Evolutionary conservation across 2,888 invertebrate species (phyloP).

Genomic region (Blastobasis lacticolella): DNA sequence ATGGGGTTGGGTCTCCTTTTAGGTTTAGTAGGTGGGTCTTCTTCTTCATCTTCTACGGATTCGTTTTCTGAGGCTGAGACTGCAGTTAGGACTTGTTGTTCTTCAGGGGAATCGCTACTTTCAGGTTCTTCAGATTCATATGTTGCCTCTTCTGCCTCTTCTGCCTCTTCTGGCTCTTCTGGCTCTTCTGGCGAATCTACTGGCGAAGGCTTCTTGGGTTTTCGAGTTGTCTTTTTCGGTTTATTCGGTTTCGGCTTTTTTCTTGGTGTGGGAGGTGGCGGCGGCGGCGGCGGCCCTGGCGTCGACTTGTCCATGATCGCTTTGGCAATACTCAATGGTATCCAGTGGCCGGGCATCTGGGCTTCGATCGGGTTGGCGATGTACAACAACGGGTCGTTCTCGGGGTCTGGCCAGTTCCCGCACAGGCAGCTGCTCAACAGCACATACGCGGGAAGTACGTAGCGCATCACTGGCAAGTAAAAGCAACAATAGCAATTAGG

Average conservation of each 20-base stretch:
- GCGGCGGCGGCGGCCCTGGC: not conserved
- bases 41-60: too few relatives aligned
- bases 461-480: too few relatives aligned
- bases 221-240: not conserved
- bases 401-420: slow-evolving; percentile 17
- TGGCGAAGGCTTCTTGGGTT: not conserved
- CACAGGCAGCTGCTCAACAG: too few relatives aligned
- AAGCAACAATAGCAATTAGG: too few relatives aligned
- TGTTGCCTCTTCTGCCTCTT: not conserved
- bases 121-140: not conserved
- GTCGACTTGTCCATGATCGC: not conserved
- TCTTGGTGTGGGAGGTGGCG: not conserved
- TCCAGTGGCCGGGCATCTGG: slow-evolving; percentile 42
- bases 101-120: too few relatives aligned
- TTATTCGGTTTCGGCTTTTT: not conserved
- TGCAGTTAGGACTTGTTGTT: too few relatives aligned
- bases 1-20: not conserved
- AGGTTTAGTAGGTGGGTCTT: too few relatives aligned
- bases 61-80: too few relatives aligned
- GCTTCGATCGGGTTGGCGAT: slow-evolving; percentile 43
- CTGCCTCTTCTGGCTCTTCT: not conserved
- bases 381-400: slow-evolving; percentile 32
- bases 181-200: not conserved
- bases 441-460: too few relatives aligned
- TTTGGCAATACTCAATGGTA: slow-evolving; percentile 37